These are phyloP conservation scores for Anguilla marmorata DNA, from an alignment of 2,797 vertebrate genomes.

Conservation along the genomic window DNA sequence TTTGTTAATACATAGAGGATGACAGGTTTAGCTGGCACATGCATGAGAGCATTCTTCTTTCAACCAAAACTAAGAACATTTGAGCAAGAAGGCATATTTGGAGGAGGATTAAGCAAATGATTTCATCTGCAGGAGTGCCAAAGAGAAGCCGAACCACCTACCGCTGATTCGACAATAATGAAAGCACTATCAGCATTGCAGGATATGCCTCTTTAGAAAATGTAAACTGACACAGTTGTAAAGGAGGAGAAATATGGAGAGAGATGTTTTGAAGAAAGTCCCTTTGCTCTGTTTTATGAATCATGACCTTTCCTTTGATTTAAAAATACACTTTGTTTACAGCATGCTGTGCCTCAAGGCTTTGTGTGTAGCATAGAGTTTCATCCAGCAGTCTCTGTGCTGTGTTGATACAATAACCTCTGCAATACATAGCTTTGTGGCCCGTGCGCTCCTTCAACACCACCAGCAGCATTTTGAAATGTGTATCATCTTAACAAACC, in stretches of 20 bases:
- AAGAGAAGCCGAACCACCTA: neutral
- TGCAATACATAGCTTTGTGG: neutral
- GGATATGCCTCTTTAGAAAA: neutral
- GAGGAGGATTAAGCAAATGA: neutral
- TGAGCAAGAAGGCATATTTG: neutral
- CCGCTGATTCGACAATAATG: neutral
- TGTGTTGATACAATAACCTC: neutral
- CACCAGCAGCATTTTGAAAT: neutral
- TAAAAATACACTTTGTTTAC: neutral
- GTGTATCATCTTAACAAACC: neutral
- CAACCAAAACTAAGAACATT: neutral
- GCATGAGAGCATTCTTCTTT: neutral
- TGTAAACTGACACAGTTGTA: neutral
- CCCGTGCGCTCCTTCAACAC: neutral
- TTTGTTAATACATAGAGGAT: neutral
- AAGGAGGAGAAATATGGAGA: neutral
- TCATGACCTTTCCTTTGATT: neutral
- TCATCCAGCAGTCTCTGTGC: neutral
- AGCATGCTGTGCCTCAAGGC: neutral
- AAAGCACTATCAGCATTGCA: neutral
- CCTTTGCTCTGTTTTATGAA: neutral
- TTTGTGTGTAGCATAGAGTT: neutral
- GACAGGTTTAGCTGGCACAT: neutral
- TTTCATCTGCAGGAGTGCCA: neutral
- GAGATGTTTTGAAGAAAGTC: neutral